A percentile compares a stretch with the other conserved stretches of the same genome.
phyloP scores from a whole-genome alignment of 2,888 invertebrate species.

The Mesorhabditis belari region DNA sequence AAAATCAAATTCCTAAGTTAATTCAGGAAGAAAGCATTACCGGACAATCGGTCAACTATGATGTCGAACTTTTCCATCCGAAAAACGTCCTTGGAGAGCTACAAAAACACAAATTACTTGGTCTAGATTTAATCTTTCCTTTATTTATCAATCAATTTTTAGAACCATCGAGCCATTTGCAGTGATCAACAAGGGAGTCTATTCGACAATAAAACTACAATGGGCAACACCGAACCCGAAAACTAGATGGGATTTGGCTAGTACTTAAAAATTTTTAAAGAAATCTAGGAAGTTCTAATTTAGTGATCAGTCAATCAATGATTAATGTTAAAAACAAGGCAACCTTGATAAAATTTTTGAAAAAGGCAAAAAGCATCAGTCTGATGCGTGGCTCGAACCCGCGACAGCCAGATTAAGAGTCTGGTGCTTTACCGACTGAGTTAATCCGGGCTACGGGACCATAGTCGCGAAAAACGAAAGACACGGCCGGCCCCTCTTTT shows the following conservation, averaged over 20 bases:
- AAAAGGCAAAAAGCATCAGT: slow-evolving; percentile 1
- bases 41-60: slow-evolving; percentile 93
- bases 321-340: too few species aligned
- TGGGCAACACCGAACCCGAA: slow-evolving; percentile 81
- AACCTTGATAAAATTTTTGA: too few species aligned
- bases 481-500: too few species aligned
- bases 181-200: slow-evolving; percentile 49
- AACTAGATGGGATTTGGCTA: slow-evolving; percentile 22
- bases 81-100: slow-evolving; percentile 26
- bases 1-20: background rate
- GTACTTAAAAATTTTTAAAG: background rate
- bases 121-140: background rate
- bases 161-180: slow-evolving; percentile 1
- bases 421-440: slow-evolving; percentile 12
- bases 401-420: slow-evolving; percentile 8
- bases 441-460: slow-evolving; percentile 6
- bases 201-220: slow-evolving; percentile 79
- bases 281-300: background rate
- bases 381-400: slow-evolving; percentile 9
- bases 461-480: too few species aligned
- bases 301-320: background rate
- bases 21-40: slow-evolving; percentile 55
- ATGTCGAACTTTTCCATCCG: slow-evolving; percentile 86
- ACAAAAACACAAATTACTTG: slow-evolving; percentile 10
- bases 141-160: background rate